Base-by-base conservation (phyloP, 2,797 vertebrate species). In the Etheostoma perlongum region DNA sequence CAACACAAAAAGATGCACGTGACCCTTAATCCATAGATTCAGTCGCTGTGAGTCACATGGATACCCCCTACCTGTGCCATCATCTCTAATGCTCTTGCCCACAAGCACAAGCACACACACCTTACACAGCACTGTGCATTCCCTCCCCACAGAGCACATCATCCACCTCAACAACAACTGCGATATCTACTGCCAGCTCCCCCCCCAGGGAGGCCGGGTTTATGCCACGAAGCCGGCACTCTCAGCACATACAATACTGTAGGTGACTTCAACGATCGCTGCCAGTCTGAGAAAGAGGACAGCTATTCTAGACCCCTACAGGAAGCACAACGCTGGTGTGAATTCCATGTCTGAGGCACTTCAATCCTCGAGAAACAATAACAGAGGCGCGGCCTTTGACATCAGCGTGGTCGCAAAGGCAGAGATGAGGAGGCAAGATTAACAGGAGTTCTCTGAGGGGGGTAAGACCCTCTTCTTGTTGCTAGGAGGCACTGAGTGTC, bases 391-490 rank as follows among this genome's bases (percentile, higher is more conserved):
- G 67, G 79, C 66, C 83, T 86, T 89, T 93, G 91, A 92, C 85
- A 91, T 92, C 91, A 93, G 59, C 5, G 11, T 10, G 64, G 85
- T 83, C 69, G 51, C 90, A 90, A 90, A 91, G 72, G 14, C 76
- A 71, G 79, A 78, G 76, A 76, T 8, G 2, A 76, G 79, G 76
- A 66, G 67, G 76, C n/a, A 84, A 91, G 85, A 87, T 90, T 85
- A 90, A 82, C 84, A 64, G 70, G 80, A 72, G 76, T 70, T 74
- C 86, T 88, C 76, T 1, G 72, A 78, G 25, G 83, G 83, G 36
- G 82, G 80, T 68, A 57, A 61, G 83, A 77, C 36, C 65, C 62
- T 87, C 70, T 88, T 92, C 65, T 85, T 89, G 90, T 92, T 85
- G 83, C 87, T 88, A 76, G 84, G 89, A 85, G 19, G 75, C 64